Conservation (phyloP, 2,888 invertebrate species). For the Exephanes ischioxanthus region DNA sequence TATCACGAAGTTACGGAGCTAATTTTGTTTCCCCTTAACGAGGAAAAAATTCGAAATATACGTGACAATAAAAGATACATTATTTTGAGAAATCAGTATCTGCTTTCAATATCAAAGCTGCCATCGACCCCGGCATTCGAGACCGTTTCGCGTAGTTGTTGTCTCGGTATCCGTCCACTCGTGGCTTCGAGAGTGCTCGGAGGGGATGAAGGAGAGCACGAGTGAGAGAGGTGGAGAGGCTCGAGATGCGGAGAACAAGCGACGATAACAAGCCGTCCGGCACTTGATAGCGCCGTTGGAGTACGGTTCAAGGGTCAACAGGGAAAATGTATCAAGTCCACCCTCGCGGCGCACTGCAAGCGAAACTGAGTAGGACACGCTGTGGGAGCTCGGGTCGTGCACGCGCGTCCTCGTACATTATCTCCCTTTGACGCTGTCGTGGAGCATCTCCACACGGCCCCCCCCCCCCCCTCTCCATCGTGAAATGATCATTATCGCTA, state of each 20-base stretch:
- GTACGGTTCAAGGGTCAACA: slow-evolving; percentile 63
- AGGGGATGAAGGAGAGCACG: slow-evolving; percentile 3
- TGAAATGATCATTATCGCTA: slow-evolving; percentile 73
- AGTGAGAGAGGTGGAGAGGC: neutral
- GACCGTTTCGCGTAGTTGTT: neutral
- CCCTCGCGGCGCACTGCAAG: slow-evolving; percentile 18
- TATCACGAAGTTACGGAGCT: neutral
- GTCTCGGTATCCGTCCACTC: neutral
- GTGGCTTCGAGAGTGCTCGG: slow-evolving; percentile 20
- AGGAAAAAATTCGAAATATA: neutral
- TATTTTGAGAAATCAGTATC: too few relatives aligned
- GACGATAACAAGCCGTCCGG: slow-evolving; percentile 61
- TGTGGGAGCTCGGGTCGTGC: slow-evolving; percentile 18
- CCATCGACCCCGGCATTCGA: neutral
- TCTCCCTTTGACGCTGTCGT: slow-evolving; percentile 66
- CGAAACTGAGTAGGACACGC: slow-evolving; percentile 16
- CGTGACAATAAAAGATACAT: too few relatives aligned
- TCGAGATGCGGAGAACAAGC: slow-evolving; percentile 53
- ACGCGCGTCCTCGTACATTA: slow-evolving; percentile 60
- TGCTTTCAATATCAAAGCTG: neutral
- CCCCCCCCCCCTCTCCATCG: slow-evolving; percentile 7
- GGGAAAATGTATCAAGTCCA: slow-evolving; percentile 54
- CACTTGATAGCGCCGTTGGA: slow-evolving; percentile 59
- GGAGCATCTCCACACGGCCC: slow-evolving; percentile 24
- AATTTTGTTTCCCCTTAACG: neutral